Evolutionary conservation across 1,140 invertebrate species (phyloP), one percentile per base, ranked within the genome.

Genomic region (Odontomachus brunneus): DNA sequence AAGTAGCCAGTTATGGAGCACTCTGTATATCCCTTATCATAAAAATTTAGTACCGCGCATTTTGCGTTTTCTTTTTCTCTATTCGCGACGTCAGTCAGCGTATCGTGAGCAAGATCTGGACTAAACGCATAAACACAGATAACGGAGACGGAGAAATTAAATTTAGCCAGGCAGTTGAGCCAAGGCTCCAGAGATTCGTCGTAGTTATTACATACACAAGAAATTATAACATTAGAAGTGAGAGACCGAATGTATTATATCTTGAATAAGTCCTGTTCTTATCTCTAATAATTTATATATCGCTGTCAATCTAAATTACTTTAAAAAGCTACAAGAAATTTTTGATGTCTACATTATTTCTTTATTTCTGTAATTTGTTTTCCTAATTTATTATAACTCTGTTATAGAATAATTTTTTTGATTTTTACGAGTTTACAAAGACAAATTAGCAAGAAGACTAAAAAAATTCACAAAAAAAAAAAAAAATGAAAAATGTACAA

Each of bases 391-490:
- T 7, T 44, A 44, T 44, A 44, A 44, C 0, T 44, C 9, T 44
- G 9, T 44, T 44, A 5, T 11, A 44, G 4, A 44, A 7, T 44
- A 44, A 44, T 7, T 44, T 33, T 33, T 44, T 74, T 51, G 19
- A 76, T 76, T 66, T 66, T 53, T 9, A 19, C 26, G 44, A 44
- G 7, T 33, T 44, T 4, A 44, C 14, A 22, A 62, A 66, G 22
- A 53, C 24, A 73, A 59, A 59, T 72, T 59, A 62, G 11, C 66
- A 19, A 65, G n/a, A 67, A 48, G 15, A n/a, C 15, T 44, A 44
- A 44, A 44, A 44, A 11, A 44, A 44, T 11, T 11, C 9, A 44
- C 9, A 44, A 44, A 11, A 44, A 7, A 4, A 44, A 44, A 7
- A 44, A 44, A 33, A 33, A 33, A 33, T 33, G 29, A n/a, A n/a